A percentile compares a stretch with the other conserved stretches of the same genome.
Conservation (phyloP, 2,113 vertebrate genomes). For the Pungitius pungitius region DNA sequence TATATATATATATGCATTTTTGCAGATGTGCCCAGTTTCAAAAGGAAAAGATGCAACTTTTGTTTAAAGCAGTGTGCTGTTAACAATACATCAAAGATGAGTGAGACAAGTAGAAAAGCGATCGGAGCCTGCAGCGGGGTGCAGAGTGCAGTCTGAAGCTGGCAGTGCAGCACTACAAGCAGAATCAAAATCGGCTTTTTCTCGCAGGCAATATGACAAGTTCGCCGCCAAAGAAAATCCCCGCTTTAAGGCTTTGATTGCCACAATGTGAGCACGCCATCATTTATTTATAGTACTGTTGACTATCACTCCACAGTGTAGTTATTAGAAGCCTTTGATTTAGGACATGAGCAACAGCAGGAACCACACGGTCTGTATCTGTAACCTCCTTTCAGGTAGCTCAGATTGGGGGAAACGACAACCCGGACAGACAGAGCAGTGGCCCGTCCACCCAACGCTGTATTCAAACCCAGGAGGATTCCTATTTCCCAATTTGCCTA, state of each 20-base stretch:
- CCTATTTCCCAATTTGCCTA: constrained; percentile 35
- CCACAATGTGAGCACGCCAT: constrained; percentile 6
- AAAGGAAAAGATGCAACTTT: constrained; percentile 46
- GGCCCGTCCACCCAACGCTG: constrained; percentile 18
- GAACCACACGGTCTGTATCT: not conserved
- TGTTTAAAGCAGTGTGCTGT: constrained; percentile 46
- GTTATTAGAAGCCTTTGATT: not conserved
- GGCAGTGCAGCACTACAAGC: constrained; percentile 15
- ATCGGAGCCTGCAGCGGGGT: constrained; percentile 32
- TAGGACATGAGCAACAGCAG: not conserved
- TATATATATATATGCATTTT: constrained; percentile 52
- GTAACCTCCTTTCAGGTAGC: not conserved
- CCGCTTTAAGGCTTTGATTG: constrained; percentile 37
- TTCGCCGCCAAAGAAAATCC: not conserved
- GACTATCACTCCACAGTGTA: not conserved
- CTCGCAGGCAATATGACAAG: constrained; percentile 42
- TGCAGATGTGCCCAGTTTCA: constrained; percentile 49
- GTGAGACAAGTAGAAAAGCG: constrained; percentile 35
- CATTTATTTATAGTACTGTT: constrained; percentile 4
- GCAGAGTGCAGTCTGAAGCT: constrained; percentile 41
- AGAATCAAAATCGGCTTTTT: constrained; percentile 35
- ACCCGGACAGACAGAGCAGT: not conserved
- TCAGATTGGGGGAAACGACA: not conserved
- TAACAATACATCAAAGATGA: constrained; percentile 62
- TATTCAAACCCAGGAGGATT: constrained; percentile 32